Evolutionary conservation across 1,140 invertebrate species (phyloP).

Genomic region (Neuroterus valhalla): DNA sequence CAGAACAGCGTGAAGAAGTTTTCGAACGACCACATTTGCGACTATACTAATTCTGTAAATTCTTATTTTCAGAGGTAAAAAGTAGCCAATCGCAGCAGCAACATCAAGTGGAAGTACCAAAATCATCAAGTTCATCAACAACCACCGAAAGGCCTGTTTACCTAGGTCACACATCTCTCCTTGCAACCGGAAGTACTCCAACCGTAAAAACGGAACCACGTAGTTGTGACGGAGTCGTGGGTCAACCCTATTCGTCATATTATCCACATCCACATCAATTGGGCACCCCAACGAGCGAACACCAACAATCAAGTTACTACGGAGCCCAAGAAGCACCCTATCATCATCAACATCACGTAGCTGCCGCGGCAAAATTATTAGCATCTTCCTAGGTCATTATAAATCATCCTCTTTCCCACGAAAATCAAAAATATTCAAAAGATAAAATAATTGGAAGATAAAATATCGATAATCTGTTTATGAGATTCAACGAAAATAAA

Average conservation of each 20-base stretch:
- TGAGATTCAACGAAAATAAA: no score
- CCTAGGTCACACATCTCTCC: conserved; percentile 69
- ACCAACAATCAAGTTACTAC: conserved; percentile 69
- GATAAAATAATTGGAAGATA: no score
- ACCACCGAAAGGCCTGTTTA: conserved; percentile 68
- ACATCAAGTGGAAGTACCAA: conserved; percentile 64
- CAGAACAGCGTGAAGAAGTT: no score
- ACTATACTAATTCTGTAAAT: neutral
- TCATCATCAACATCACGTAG: conserved; percentile 88
- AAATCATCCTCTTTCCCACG: neutral
- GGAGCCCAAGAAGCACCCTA: conserved; percentile 75
- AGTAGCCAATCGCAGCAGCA: conserved; percentile 62
- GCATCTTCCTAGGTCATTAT: conserved; percentile 81
- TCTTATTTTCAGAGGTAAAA: conserved; percentile 62
- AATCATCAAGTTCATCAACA: conserved; percentile 58
- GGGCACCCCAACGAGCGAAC: conserved; percentile 65
- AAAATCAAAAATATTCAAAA: no score
- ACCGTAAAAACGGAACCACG: conserved; percentile 73
- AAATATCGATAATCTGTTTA: no score
- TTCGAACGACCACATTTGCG: no score
- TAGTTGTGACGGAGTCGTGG: conserved; percentile 68
- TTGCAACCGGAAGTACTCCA: conserved; percentile 64
- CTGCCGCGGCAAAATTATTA: conserved; percentile 85
- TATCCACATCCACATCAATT: conserved; percentile 73
- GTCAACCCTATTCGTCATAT: conserved; percentile 70